Evolutionary conservation across 2,113 vertebrate species (phyloP), one percentile per base, ranked within the genome.

Genomic region (Epinephelus fuscoguttatus): DNA sequence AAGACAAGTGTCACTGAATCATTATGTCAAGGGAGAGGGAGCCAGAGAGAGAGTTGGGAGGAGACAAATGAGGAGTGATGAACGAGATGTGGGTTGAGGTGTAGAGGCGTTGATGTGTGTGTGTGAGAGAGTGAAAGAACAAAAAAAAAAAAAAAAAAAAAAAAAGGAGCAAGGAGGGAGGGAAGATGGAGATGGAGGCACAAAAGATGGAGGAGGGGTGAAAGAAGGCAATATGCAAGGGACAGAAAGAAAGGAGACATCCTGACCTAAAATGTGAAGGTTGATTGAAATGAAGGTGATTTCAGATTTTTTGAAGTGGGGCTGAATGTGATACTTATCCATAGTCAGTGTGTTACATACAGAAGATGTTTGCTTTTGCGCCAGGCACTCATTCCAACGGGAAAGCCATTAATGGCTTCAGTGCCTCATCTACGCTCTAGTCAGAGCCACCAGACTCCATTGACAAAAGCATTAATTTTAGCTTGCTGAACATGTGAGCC

Each of bases 1-100:
- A 69, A 80, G 78, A 88, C 80, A 73, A 89, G 87, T 88, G 80
- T 76, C 82, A 78, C 71, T 76, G 81, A 89, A 88, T 87, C 84
- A 82, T 78, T 78, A 74, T 76, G 81, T 77, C 12, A 62, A 70
- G 78, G 64, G 52, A 72, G 72, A 73, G 17, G 1, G 57, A 72
- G 52, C 11, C 19, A 30, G 21, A 72, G 55, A 61, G 14, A 59
- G n/a, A 70, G 49, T 27, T 66, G 64, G 71, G 23, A 37, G 8
- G 78, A 73, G 75, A 57, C 40, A 85, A 85, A 84, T 49, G 69
- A 83, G 72, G 55, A 84, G 70, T 17, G 56, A 85, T 79, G 55
- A 85, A 70, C 14, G 33, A 73, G 77, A 80, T 75, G 84, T 82
- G 67, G 80, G 82, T 68, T 76, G 74, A 52, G 17, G 69, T 69